Percentiles rank a stretch among this genome's conserved stretches.
Evolutionary conservation across 2,888 invertebrate species (phyloP).

Genomic region (Eupeodes luniger): DNA sequence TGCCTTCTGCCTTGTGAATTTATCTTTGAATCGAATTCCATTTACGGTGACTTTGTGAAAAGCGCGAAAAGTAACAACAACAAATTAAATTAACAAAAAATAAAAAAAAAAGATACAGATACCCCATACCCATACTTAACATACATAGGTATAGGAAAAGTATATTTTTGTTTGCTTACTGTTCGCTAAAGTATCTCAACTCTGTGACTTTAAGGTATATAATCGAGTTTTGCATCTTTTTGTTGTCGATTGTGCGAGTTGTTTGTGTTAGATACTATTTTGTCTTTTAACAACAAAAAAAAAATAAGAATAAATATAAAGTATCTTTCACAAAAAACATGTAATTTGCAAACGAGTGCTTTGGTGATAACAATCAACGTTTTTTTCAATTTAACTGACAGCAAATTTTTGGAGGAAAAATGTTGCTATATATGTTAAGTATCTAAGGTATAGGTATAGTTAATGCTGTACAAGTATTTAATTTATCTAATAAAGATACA

Average conservation of each 20-base stretch:
- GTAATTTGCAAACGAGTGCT: constrained; percentile 66
- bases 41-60: constrained; percentile 48
- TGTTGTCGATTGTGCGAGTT: constrained; percentile 44
- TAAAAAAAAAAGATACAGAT: constrained; percentile 16
- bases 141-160: neutral
- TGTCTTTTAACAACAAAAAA: constrained; percentile 17
- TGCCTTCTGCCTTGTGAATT: constrained; percentile 41
- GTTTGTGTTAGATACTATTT: constrained; percentile 30
- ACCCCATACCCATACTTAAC: neutral
- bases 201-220: constrained; percentile 11
- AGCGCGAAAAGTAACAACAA: constrained; percentile 32
- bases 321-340: constrained; percentile 51
- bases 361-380: constrained; percentile 69
- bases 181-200: constrained; percentile 36
- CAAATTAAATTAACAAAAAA: neutral
- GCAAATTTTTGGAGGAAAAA: constrained; percentile 42
- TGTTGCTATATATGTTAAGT: neutral
- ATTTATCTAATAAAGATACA: neutral
- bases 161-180: constrained; percentile 18
- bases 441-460: neutral
- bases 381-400: constrained; percentile 16
- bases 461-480: neutral
- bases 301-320: neutral
- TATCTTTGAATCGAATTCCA: constrained; percentile 71
- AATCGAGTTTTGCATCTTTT: constrained; percentile 46